Percentiles rank a stretch among this genome's conserved stretches.
phyloP scores from a whole-genome alignment of 2,113 vertebrate genomes.

The Crypturellus undulatus region DNA sequence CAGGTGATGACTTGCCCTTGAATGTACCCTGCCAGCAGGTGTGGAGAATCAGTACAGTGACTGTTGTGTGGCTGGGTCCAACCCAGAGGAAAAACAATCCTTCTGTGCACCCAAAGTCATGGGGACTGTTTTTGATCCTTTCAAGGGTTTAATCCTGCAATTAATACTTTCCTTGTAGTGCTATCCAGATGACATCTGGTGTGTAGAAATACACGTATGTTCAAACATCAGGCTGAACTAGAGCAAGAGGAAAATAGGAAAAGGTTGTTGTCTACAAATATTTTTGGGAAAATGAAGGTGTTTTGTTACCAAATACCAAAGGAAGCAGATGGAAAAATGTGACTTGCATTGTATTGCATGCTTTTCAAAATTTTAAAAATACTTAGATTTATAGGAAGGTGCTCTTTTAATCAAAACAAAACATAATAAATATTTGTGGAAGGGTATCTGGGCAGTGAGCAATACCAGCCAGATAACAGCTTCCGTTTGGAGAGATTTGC shows the following conservation, averaged over 20 bases:
- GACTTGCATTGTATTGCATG: not conserved
- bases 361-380: not conserved
- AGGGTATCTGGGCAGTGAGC: not conserved
- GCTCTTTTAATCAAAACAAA: not conserved
- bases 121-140: not conserved
- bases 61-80: accelerated
- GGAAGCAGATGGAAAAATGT: not conserved
- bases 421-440: not conserved
- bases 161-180: not conserved
- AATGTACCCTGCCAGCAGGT: not conserved
- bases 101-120: too few species aligned
- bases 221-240: not conserved
- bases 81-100: too few species aligned
- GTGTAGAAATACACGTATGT: not conserved
- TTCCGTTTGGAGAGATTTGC: not conserved
- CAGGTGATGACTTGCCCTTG: not conserved
- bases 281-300: not conserved
- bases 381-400: not conserved
- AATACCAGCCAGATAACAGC: not conserved
- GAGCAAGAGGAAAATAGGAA: not conserved
- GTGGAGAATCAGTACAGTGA: accelerated
- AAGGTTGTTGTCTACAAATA: not conserved
- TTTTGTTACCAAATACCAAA: not conserved
- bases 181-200: not conserved
- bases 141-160: not conserved